These are phyloP conservation scores for Ianthella basta DNA, from an alignment of 37 sponge, comb jelly and placozoan species.

Conservation along the genomic window DNA sequence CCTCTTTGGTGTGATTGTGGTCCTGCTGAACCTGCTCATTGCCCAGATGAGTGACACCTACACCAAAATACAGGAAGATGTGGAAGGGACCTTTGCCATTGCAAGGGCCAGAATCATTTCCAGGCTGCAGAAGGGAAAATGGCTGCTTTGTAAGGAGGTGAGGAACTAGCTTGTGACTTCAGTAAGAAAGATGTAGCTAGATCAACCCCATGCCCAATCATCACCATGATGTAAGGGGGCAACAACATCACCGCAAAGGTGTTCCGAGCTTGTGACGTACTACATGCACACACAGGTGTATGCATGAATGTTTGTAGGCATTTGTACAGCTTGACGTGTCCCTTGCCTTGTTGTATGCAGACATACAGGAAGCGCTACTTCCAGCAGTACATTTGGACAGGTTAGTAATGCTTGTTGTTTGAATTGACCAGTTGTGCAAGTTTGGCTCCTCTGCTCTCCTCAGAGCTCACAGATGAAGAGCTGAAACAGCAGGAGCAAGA, in stretches of 20 bases:
- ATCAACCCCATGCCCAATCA: too few relatives aligned
- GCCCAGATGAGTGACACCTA: conserved; percentile 57
- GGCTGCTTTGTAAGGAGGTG: not conserved
- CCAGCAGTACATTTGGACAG: conserved; percentile 12
- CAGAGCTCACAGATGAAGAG: too few relatives aligned
- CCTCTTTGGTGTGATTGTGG: conserved; percentile 36
- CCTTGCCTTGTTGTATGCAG: not conserved
- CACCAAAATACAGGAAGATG: conserved; percentile 45
- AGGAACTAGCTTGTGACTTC: too few relatives aligned
- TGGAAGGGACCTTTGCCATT: conserved; percentile 37
- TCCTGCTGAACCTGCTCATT: conserved; percentile 51
- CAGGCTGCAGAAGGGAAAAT: conserved; percentile 25
- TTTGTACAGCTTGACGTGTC: too few relatives aligned
- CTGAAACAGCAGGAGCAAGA: too few relatives aligned
- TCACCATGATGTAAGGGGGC: too few relatives aligned
- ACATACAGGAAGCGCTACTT: conserved; percentile 12
- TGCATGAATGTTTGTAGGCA: too few relatives aligned
- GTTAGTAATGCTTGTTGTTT: not conserved
- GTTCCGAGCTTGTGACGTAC: too few relatives aligned
- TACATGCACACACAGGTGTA: not conserved
- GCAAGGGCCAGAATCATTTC: conserved; percentile 33
- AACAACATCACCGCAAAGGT: too few relatives aligned
- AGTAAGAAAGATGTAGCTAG: too few relatives aligned
- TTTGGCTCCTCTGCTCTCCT: too few relatives aligned
- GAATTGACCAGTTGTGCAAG: too few relatives aligned